Base-by-base conservation (phyloP, 1,140 invertebrate genomes). In the Saccostrea glomerata region DNA sequence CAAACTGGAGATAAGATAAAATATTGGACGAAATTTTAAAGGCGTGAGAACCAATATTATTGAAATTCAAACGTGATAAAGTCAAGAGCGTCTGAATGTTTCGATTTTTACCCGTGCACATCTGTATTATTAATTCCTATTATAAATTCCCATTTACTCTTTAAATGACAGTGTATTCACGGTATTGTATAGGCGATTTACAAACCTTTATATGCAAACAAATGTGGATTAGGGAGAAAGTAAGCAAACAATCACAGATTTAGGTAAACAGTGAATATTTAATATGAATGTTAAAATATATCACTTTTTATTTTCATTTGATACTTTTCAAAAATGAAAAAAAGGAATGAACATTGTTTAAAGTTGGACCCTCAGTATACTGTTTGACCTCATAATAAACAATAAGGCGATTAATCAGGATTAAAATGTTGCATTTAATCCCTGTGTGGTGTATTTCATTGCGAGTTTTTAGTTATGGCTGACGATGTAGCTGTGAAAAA, bases 161-260 rank as follows among this genome's bases (percentile, higher is more conserved):
- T 77, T 77, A 25, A 77, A 77, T 77, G 25, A 77, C 23, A 77
- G 12, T 30, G 25, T 15, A 77, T 77, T 77, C 70, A 77, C 30
- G 23, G 30, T 36, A 77, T 77, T 77, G 25, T 25, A 13, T 15
- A 11, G 70, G 70, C 23, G 70, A 77, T 77, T 77, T 77, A 77
- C 70, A 17, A 36, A 77, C 70, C 30, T 77, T 77, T 77, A 36
- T 77, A 77, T 77, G 70, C 70, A 77, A 77, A 77, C 70, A 77
- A 36, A 77, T 77, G 25, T 77, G 70, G 70, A 77, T 77, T 77
- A 77, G 13, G 30, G 70, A 15, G 70, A 77, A 77, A 77, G 70
- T 36, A 25, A 15, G 23, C 70, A 77, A 77, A 77, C 70, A 77
- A 77, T 36, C 70, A 77, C 70, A 36, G 70, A 36, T 11, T 7